Base-by-base conservation (phyloP, 1,140 invertebrate genomes). In the Megathymus violae region DNA sequence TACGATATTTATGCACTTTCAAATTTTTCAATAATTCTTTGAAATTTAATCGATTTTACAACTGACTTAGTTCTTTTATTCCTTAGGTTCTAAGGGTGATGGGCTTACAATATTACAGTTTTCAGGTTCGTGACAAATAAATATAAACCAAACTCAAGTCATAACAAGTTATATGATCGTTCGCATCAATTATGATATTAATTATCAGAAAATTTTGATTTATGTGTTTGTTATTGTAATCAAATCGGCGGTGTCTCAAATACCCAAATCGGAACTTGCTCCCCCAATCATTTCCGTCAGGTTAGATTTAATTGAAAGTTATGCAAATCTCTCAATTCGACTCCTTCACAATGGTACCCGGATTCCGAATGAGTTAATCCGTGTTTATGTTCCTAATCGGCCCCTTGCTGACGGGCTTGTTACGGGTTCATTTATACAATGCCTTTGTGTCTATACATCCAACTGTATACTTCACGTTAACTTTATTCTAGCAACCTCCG, bases 331-430 rank as follows among this genome's bases (percentile, higher is more conserved):
- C 82, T 76, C 84, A 81, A 85, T 88, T 83, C 79, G 79, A 86
- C 84, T 85, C 84, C 84, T 89, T 87, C 82, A 90, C 88, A 89
- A 88, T 91, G 79, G 86, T 84, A 80, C 80, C 78, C 70, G 80
- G 87, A 89, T 89, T 89, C 85, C 86, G 82, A 89, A 87, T 91
- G 88, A 91, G 81, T 91, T 91, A 89, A 91, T 91, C 88, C 78
- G 81, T 89, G 87, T 89, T 91, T 88, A 90, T 88, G 82, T 80
- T 89, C 74, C 86, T 88, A 90, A 90, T 88, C 85, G 82, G 80
- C 82, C 87, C 85, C 84, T 87, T 77, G 76, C 80, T 85, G 62
- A 78, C 78, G 76, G 74, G 76, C 82, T 82, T 87, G 85, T 88
- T 86, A 76, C 82, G 77, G 76, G 77, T 82, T 85, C 79, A 85